Evolutionary conservation across 2,888 invertebrate species (phyloP), one percentile per base, ranked within the genome.

Genomic region (Strigamia crassipes): DNA sequence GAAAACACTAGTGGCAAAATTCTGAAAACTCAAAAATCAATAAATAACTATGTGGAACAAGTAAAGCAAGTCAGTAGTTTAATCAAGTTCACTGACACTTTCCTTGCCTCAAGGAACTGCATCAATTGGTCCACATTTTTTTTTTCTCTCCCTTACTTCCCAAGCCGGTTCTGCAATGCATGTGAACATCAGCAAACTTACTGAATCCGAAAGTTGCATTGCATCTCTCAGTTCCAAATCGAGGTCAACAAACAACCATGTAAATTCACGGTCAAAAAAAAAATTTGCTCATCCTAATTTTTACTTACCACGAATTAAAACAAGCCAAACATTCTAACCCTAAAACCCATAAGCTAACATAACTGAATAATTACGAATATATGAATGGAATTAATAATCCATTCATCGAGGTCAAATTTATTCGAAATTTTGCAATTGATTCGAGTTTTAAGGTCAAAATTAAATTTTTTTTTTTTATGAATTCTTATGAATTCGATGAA

Each of bases 31-130:
- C n/a, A n/a, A n/a, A n/a, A n/a, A n/a, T n/a, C n/a, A 21, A 21
- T 23, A 38, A 77, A 21, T 21, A 15, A 15, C 10, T 5, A 38
- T 23, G 13, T 34, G n/a, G 31, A 77, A 31, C 77, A 21, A 31
- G 23, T 34, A 77, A 34, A 38, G 13, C 38, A 27, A 77, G 77
- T 77, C 77, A 77, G 77, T 77, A 38, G 77, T 34, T 77, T 34
- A 31, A 51, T n/a, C 51, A 51, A 51, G 51, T 51, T 51, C 51
- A 51, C 51, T 51, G 51, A 51, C 51, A 51, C 51, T 51, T 51
- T 51, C 51, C 51, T 51, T 51, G 51, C 51, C 51, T 51, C 51
- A 3, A n/a, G 42, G 51, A n/a, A 15, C 51, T 15, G 15, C 51
- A 15, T 6, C 51, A 51, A n/a, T n/a, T 51, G 18, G 51, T 51